Base-by-base conservation (phyloP, 1,140 invertebrate species). In the Popillia japonica region DNA sequence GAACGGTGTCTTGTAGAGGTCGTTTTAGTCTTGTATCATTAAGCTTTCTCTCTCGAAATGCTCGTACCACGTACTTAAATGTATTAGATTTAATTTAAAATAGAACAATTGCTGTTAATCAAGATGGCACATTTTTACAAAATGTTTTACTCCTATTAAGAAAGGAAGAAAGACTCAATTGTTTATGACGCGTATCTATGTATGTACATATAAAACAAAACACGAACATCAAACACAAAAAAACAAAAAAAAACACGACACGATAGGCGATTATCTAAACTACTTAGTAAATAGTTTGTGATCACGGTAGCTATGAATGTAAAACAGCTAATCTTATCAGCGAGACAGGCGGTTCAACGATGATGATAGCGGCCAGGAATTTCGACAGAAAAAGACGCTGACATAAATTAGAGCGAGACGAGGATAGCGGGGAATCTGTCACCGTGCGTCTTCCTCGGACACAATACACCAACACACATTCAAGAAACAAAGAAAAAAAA, bases 241-340 rank as follows among this genome's bases (percentile, higher is more conserved):
- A 17, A 11, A 22, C 61, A 3, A 23, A 23, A 68, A 61, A 61
- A 68, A 68, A 14, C 27, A 22, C 61, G 27, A 68, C 20, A 68
- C 20, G 22, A 68, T 68, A 68, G 27, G 61, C 27, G 61, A 80
- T 82, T 83, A 83, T 83, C 83, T 82, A 82, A 83, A 82, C 79
- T 78, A 75, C 80, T 77, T 80, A 81, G 79, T 83, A 83, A 83
- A 83, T 82, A 82, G 79, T 82, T 79, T 83, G 80, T 82, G 82
- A 79, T 80, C 81, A 81, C 80, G 79, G 78, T 81, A 80, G 79
- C 81, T 73, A 80, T 78, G 81, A 80, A 79, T 83, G 83, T 83
- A 79, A 83, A 83, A 83, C 83, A 83, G 79, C 82, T 81, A 82
- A 68, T 83, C 83, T 83, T 83, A 83, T 83, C 83, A 83, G 75